These are phyloP conservation scores for Ceyx cyanopectus DNA, from an alignment of 2,113 vertebrate genomes.

Conservation along the genomic window DNA sequence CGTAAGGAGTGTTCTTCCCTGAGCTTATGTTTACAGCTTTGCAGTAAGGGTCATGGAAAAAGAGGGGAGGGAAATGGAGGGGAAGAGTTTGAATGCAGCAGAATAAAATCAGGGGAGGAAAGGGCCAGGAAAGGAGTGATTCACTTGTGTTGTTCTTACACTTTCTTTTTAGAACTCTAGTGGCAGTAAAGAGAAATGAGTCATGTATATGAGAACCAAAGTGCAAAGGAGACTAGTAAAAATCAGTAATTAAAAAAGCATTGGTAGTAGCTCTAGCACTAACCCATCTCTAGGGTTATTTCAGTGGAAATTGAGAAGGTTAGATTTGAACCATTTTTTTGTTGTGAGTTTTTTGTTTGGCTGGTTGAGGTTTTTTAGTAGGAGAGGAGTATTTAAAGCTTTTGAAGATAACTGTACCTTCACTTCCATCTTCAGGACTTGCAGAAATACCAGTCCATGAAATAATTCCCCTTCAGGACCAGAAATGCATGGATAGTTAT, in stretches of 20 bases:
- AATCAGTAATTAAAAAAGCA: background rate
- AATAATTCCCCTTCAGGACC: background rate
- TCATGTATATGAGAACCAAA: background rate
- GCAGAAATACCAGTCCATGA: background rate
- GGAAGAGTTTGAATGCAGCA: background rate
- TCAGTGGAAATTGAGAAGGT: background rate
- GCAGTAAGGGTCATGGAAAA: background rate
- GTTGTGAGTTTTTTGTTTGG: background rate
- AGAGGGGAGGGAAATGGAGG: background rate
- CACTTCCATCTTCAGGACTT: background rate
- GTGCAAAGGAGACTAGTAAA: background rate
- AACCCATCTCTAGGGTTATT: background rate
- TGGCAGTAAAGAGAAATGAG: background rate
- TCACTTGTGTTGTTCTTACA: background rate
- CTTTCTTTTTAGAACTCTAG: background rate
- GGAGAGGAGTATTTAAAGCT: background rate
- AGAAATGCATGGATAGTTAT: background rate
- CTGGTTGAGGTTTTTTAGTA: background rate
- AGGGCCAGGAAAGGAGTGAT: background rate
- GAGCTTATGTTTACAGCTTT: background rate
- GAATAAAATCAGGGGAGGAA: background rate
- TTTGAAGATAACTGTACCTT: background rate
- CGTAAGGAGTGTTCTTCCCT: constrained; percentile 85
- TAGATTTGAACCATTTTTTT: background rate
- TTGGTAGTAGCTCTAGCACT: background rate